Conservation (phyloP, 2,113 vertebrate genomes). For the Oryzias javanicus region DNA sequence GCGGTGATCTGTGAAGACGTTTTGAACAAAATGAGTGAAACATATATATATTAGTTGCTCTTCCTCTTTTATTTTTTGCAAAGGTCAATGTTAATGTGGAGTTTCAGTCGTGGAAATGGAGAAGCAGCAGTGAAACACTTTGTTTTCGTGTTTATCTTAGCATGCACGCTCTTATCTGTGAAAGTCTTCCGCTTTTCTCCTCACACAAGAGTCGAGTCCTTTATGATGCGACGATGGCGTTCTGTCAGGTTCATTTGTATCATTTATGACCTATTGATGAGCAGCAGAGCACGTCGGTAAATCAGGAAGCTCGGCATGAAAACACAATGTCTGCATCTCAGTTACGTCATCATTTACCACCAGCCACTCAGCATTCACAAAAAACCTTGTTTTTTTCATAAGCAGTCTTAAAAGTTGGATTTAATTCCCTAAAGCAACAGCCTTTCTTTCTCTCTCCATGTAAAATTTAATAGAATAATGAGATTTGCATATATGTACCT, state of each 20-base stretch:
- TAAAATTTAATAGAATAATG: too few relatives aligned
- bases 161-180: background rate
- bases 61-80: too few relatives aligned
- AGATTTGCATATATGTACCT: too few relatives aligned
- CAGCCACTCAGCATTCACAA: too few relatives aligned
- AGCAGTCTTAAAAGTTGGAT: too few relatives aligned
- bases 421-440: too few relatives aligned
- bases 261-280: background rate
- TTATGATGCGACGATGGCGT: background rate
- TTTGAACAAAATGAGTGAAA: too few relatives aligned
- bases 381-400: too few relatives aligned
- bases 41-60: too few relatives aligned
- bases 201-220: background rate
- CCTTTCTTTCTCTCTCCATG: too few relatives aligned
- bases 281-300: background rate
- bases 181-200: conserved; percentile 17
- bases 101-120: background rate
- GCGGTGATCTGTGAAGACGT: background rate
- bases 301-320: background rate
- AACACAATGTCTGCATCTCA: background rate
- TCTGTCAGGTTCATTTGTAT: background rate
- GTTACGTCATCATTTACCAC: background rate
- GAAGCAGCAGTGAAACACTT: conserved; percentile 10
- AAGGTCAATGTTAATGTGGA: too few relatives aligned
- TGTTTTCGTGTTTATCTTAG: background rate